These are phyloP conservation scores for Meteorus colon DNA, from an alignment of 2,888 invertebrate genomes.

Conservation along the genomic window DNA sequence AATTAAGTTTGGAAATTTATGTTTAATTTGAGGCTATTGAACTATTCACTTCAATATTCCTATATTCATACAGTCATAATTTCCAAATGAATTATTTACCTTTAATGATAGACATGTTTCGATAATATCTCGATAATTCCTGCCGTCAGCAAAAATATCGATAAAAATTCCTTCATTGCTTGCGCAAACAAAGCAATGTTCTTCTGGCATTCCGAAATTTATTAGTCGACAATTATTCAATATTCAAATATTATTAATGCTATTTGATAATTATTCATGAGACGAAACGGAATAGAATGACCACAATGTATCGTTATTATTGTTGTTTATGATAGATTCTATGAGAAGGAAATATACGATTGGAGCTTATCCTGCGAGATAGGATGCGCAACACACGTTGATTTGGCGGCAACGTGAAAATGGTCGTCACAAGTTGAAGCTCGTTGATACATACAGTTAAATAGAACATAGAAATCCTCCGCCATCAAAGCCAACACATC, in stretches of 20 bases:
- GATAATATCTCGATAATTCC: conserved; percentile 56
- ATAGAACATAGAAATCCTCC: neutral
- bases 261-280: neutral
- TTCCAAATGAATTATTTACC: conserved; percentile 55
- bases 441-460: neutral
- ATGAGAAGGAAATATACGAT: neutral
- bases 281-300: neutral
- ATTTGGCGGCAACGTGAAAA: conserved; percentile 57
- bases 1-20: neutral
- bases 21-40: neutral
- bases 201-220: conserved; percentile 54
- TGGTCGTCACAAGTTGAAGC: conserved; percentile 10
- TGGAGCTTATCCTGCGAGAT: neutral
- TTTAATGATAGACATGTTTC: conserved; percentile 62
- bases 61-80: neutral
- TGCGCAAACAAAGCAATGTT: conserved; percentile 67
- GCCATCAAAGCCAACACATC: no score
- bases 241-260: neutral
- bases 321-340: neutral
- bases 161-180: conserved; percentile 68
- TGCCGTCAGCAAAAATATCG: conserved; percentile 61
- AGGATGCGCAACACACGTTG: conserved; percentile 43
- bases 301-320: no score
- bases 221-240: neutral
- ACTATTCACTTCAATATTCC: neutral